These are phyloP conservation scores for Drosophila sordidula DNA, from an alignment of 2,888 invertebrate species.

Conservation along the genomic window DNA sequence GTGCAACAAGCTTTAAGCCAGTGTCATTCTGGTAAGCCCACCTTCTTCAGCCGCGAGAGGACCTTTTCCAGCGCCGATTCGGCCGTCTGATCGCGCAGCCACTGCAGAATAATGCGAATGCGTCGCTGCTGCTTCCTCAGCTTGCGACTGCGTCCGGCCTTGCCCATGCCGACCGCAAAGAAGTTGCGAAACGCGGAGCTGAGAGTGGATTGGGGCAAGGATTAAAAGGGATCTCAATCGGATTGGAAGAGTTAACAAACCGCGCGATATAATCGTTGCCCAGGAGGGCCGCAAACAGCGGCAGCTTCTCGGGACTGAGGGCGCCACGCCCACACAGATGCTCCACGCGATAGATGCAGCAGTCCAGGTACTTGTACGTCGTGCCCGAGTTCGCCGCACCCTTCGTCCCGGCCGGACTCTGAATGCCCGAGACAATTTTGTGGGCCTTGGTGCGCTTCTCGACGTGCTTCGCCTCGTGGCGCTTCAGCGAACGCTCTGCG, in stretches of 20 bases:
- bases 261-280: constrained; percentile 95
- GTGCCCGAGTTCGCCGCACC: constrained; percentile 11
- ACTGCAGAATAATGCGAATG: constrained; percentile 90
- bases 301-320: constrained; percentile 89
- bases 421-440: constrained; percentile 67
- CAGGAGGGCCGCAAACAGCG: constrained; percentile 92
- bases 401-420: constrained; percentile 13
- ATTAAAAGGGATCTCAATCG: not conserved
- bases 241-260: constrained; percentile 2
- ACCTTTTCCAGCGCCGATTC: constrained; percentile 90
- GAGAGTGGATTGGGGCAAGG: not conserved
- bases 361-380: constrained; percentile 85
- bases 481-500: constrained; percentile 46
- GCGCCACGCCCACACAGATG: constrained; percentile 89
- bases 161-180: constrained; percentile 87
- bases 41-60: constrained; percentile 87
- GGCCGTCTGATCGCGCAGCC: constrained; percentile 90
- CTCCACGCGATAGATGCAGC: constrained; percentile 90
- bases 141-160: constrained; percentile 75
- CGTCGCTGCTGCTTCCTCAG: constrained; percentile 88
- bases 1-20: not conserved
- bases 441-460: constrained; percentile 80
- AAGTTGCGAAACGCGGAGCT: constrained; percentile 89
- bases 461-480: constrained; percentile 77
- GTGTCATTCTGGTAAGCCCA: constrained; percentile 18